Evolutionary conservation across 2,113 vertebrate species (phyloP).

Genomic region (Microtus oregoni): DNA sequence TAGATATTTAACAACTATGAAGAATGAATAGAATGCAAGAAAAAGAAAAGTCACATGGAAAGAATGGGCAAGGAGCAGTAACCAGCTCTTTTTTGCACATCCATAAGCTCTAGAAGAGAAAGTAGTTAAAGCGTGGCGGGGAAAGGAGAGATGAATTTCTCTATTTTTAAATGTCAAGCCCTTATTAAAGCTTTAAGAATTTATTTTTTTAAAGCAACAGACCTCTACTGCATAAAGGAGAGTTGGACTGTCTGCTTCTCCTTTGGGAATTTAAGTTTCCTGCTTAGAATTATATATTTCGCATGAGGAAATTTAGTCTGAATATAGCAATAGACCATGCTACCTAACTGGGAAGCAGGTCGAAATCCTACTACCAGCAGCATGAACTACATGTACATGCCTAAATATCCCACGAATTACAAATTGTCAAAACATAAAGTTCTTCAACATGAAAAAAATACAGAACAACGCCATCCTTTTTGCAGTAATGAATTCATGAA

Average conservation of each 20-base stretch:
- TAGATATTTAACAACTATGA: slow-evolving; percentile 50
- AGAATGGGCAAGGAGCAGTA: not conserved
- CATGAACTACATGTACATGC: not conserved
- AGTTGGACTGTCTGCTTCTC: not conserved
- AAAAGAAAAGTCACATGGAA: not conserved
- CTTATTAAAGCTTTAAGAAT: not conserved
- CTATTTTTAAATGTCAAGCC: not conserved
- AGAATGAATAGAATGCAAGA: not conserved
- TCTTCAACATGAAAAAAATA: slow-evolving; percentile 39
- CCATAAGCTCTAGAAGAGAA: slow-evolving; percentile 6
- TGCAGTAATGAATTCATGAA: slow-evolving; percentile 50
- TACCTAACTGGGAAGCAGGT: not conserved
- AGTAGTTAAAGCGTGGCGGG: not conserved
- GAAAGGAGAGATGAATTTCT: not conserved
- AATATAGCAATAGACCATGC: not conserved
- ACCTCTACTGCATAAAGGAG: slow-evolving; percentile 14
- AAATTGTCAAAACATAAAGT: slow-evolving; percentile 18
- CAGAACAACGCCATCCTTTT: slow-evolving; percentile 6
- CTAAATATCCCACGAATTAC: slow-evolving; percentile 34
- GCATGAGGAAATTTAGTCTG: not conserved
- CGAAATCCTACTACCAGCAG: not conserved
- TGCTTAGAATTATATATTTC: slow-evolving; percentile 41
- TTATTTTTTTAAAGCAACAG: not conserved
- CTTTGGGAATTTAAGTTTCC: not conserved
- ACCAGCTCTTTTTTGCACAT: not conserved